These are phyloP conservation scores for Diarsia mendica DNA, from an alignment of 2,888 invertebrate species.

Conservation along the genomic window DNA sequence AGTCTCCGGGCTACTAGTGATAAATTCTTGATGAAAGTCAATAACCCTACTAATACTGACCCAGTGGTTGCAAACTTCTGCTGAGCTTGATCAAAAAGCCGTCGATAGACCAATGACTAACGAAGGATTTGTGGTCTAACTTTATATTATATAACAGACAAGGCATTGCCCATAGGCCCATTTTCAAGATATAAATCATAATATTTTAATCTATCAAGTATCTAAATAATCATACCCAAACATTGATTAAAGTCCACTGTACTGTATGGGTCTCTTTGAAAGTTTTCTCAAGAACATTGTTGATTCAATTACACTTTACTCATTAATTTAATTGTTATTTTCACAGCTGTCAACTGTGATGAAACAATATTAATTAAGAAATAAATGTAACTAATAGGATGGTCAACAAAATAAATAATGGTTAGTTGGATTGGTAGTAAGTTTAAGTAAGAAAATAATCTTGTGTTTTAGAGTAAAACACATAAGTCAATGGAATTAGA, in stretches of 20 bases:
- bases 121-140: no score
- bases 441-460: no score
- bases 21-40: no score
- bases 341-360: slow-evolving; percentile 17
- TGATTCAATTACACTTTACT: slow-evolving; percentile 14
- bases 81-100: no score
- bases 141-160: no score
- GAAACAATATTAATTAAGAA: slow-evolving; percentile 3
- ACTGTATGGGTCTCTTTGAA: neutral
- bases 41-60: no score
- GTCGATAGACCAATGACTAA: no score
- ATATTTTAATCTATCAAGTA: neutral
- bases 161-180: no score
- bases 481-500: no score
- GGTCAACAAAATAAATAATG: neutral
- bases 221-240: slow-evolving; percentile 7
- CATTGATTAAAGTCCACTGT: slow-evolving; percentile 6
- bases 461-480: no score
- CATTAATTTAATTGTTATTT: slow-evolving; percentile 32
- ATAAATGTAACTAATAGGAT: neutral
- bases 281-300: neutral
- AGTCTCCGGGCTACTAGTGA: no score
- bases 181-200: neutral
- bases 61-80: no score
- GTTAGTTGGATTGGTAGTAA: neutral